Evolutionary conservation across 2,888 invertebrate species (phyloP).

Genomic region (Eumerus sabulonum): DNA sequence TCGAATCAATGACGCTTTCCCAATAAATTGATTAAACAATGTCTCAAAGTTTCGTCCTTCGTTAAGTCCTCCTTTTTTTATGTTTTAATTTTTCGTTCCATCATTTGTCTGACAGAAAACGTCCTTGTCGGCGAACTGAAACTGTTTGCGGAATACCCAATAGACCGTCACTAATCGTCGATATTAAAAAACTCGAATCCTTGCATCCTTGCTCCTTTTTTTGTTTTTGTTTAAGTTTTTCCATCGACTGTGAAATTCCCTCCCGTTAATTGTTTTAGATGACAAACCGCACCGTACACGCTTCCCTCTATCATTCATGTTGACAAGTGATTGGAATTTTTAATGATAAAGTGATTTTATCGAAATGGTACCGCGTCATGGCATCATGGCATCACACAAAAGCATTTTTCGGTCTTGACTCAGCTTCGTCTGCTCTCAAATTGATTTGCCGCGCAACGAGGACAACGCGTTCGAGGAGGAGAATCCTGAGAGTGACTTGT

Average conservation of each 20-base stretch:
- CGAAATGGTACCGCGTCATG: conserved; percentile 18
- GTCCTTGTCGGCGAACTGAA: too few species aligned
- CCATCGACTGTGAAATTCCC: conserved; percentile 3
- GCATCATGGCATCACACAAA: conserved; percentile 20
- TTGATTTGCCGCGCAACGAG: too few species aligned
- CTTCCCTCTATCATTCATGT: not conserved
- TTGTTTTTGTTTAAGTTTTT: conserved; percentile 1
- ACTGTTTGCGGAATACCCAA: conserved; percentile 22
- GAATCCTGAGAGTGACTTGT: not conserved
- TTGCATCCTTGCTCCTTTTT: conserved; percentile 1
- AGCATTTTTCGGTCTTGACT: conserved; percentile 29
- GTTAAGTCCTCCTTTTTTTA: too few species aligned
- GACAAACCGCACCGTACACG: not conserved
- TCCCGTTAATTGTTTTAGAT: conserved; percentile 10
- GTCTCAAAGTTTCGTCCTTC: conserved; percentile 11
- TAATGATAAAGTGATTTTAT: conserved; percentile 26
- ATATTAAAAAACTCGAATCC: conserved; percentile 1
- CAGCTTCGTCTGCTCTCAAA: not conserved
- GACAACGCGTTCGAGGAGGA: too few species aligned
- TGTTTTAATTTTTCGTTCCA: too few species aligned
- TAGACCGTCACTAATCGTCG: conserved; percentile 18
- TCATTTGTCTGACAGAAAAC: conserved; percentile 4
- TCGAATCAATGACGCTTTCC: conserved; percentile 55
- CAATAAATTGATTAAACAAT: conserved; percentile 59
- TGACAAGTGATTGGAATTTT: conserved; percentile 7